A percentile compares a stretch with the other conserved stretches of the same genome.
These are phyloP conservation scores for Habroteleia sp. DNA, from an alignment of 2,888 invertebrate genomes.

Conservation along the genomic window DNA sequence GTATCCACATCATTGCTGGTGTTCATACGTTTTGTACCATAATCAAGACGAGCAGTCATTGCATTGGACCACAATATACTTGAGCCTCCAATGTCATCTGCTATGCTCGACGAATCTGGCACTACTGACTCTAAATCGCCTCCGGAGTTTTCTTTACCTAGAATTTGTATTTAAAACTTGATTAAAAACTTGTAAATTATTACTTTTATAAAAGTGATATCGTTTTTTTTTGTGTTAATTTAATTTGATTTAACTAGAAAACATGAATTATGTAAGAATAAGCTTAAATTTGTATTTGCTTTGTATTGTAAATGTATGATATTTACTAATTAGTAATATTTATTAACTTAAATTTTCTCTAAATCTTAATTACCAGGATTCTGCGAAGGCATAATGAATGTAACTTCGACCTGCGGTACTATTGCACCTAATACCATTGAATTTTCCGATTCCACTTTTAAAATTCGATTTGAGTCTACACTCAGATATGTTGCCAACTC, in stretches of 20 bases:
- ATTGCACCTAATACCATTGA: slow-evolving; percentile 88
- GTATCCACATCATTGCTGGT: slow-evolving; percentile 76
- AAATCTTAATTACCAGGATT: slow-evolving; percentile 84
- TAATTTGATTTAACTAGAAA: too few species aligned
- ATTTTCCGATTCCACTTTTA: slow-evolving; percentile 82
- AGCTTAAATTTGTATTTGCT: too few species aligned
- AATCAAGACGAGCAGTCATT: slow-evolving; percentile 72
- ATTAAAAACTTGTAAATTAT: too few species aligned
- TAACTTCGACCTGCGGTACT: slow-evolving; percentile 93
- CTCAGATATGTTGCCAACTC: slow-evolving; percentile 91
- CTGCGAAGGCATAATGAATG: slow-evolving; percentile 92
- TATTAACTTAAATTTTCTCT: too few species aligned
- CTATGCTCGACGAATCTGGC: slow-evolving; percentile 92
- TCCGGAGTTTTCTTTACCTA: slow-evolving; percentile 91
- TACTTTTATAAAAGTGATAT: too few species aligned
- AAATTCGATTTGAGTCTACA: slow-evolving; percentile 88
- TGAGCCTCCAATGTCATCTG: slow-evolving; percentile 84
- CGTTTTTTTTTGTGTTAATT: too few species aligned
- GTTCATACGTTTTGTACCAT: slow-evolving; percentile 73
- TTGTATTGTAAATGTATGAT: too few species aligned
- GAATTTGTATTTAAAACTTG: neutral
- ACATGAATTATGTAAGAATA: too few species aligned
- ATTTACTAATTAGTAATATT: too few species aligned
- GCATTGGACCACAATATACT: slow-evolving; percentile 71
- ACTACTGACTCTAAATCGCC: slow-evolving; percentile 92